Evolutionary conservation across 2,797 vertebrate genomes (phyloP).

Genomic region (Rhinophrynus dorsalis): DNA sequence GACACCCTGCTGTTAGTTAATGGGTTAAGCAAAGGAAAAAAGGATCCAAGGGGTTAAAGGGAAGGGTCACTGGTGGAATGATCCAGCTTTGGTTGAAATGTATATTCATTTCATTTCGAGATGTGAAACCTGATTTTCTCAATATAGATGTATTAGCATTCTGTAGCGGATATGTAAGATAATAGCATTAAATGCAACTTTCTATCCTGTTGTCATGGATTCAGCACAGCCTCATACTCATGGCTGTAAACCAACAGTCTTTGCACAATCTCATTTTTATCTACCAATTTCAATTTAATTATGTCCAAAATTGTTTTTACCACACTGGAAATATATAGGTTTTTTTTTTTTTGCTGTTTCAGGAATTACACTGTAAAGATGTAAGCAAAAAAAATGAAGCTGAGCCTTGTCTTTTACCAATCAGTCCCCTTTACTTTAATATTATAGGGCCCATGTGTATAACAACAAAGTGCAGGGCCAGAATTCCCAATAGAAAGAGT

Average conservation of each 20-base stretch:
- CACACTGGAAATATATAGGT: slow-evolving; percentile 50
- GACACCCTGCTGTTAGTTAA: too few relatives aligned
- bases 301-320: slow-evolving; percentile 56
- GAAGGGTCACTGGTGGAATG: not conserved
- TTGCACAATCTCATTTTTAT: slow-evolving; percentile 68
- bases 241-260: slow-evolving; percentile 55
- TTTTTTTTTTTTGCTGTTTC: slow-evolving; percentile 57
- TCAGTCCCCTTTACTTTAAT: too few relatives aligned
- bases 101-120: slow-evolving; percentile 47
- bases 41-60: too few relatives aligned
- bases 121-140: slow-evolving; percentile 73
- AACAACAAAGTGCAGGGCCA: too few relatives aligned
- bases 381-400: slow-evolving; percentile 2
- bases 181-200: slow-evolving; percentile 78
- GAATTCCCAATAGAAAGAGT: too few relatives aligned
- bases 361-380: slow-evolving; percentile 53
- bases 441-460: too few relatives aligned
- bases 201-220: slow-evolving; percentile 78
- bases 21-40: too few relatives aligned
- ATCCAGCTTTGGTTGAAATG: slow-evolving; percentile 16
- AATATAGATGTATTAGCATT: slow-evolving; percentile 74
- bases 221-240: slow-evolving; percentile 69
- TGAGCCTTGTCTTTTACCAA: too few relatives aligned
- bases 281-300: slow-evolving; percentile 71
- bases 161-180: slow-evolving; percentile 74